phyloP scores from a whole-genome alignment of 2,797 vertebrate species.

The Chelonia mydas region DNA sequence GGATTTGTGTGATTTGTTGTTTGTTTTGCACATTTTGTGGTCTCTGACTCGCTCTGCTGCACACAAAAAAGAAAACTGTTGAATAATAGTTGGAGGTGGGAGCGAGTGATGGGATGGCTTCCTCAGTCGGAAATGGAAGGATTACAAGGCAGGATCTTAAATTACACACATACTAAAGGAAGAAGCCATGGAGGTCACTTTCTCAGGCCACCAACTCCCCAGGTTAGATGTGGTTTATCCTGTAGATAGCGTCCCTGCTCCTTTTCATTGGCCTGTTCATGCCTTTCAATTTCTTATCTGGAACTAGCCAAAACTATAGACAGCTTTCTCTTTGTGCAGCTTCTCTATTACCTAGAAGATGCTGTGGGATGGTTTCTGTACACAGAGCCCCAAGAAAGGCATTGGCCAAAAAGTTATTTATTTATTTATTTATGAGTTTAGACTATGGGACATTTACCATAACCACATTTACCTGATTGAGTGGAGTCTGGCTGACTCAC shows the following conservation, averaged over 20 bases:
- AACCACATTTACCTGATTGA: conserved; percentile 56
- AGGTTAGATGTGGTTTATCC: conserved; percentile 44
- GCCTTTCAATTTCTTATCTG: conserved; percentile 71
- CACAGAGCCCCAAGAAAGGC: conserved; percentile 74
- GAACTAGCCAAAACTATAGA: conserved; percentile 70
- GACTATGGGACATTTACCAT: conserved; percentile 54
- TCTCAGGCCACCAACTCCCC: conserved; percentile 60
- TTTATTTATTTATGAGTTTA: conserved; percentile 83
- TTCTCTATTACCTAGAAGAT: conserved; percentile 66
- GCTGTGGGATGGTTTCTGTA: conserved; percentile 76
- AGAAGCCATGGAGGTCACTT: conserved; percentile 73
- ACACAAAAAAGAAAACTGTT: conserved; percentile 77
- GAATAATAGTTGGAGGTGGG: conserved; percentile 58
- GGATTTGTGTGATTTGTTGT: conserved; percentile 76
- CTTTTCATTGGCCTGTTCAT: conserved; percentile 64
- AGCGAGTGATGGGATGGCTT: conserved; percentile 29
- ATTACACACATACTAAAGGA: conserved; percentile 57
- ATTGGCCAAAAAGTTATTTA: conserved; percentile 82
- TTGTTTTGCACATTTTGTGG: conserved; percentile 84
- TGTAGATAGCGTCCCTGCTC: conserved; percentile 57
- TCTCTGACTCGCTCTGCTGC: conserved; percentile 78
- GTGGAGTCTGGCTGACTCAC: conserved; percentile 61
- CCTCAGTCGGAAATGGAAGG: conserved; percentile 68
- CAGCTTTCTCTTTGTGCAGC: conserved; percentile 66
- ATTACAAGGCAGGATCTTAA: conserved; percentile 77